Base-by-base conservation (phyloP, 2,797 vertebrate species). In the Crenichthys baileyi region DNA sequence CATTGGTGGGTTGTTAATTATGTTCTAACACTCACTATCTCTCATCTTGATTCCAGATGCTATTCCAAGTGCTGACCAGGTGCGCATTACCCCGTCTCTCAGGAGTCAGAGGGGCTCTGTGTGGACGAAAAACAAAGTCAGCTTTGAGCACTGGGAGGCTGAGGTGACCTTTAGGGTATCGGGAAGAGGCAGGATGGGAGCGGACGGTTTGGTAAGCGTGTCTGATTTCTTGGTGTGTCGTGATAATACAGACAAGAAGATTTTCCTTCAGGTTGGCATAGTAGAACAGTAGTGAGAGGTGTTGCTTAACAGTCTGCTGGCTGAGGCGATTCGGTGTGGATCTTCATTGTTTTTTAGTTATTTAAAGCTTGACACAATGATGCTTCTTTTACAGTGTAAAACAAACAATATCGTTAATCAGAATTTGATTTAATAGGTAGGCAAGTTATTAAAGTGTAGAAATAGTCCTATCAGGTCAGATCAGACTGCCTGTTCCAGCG, bases 121-220 rank as follows among this genome's bases (percentile, higher is more conserved):
- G 56, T 99, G 98, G 98, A 97, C 97, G 3, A 99, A 98, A 91
- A 95, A 76, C 79, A 96, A 89, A 51, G 94, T 97, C 39, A 87
- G 73, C 82, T 98, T 99, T 88, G 94, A 97, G 22, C 89, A 96
- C 13, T 99, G 98, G 98, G 98, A 99, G 87, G 94, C 96, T 0
- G 97, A 98, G 90, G 97, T 98, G 93, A 98, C 97, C 1, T 99
- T 99, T 91, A 95, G 98, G 75, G 96, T 99, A 20, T 98, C 98
- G 0, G 98, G 98, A 79, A 93, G 98, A 93, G 97, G 98, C 76
- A 95, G 97, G 81, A 97, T 97, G 85, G 98, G 98, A 92, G 98
- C 98, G 0, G 98, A 99, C 65, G 98, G 98, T 79, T 89, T 99
- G 96, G 98, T 99, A 96, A 87, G 92, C 24, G 85, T 3, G 1